phyloP scores from a whole-genome alignment of 2,797 vertebrate genomes.

The Lutjanus campechanus region DNA sequence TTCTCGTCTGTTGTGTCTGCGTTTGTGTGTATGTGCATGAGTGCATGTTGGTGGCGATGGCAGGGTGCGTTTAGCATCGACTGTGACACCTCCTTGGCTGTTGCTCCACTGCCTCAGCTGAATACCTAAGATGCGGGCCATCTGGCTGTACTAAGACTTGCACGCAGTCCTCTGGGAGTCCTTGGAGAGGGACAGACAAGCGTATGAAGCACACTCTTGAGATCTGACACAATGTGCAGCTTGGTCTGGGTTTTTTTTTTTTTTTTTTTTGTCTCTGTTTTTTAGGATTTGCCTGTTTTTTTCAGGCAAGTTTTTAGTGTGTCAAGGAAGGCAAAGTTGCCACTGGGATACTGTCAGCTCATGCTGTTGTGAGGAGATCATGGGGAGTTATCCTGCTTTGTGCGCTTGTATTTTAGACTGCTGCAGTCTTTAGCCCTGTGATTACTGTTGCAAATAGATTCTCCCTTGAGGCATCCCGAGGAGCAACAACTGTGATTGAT shows the following conservation, averaged over 20 bases:
- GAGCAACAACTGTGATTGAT: constrained; percentile 49
- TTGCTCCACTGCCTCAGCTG: constrained; percentile 64
- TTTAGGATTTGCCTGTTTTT: constrained; percentile 32
- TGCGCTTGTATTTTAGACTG: constrained; percentile 40
- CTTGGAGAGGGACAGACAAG: constrained; percentile 70
- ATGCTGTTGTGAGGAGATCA: constrained; percentile 51
- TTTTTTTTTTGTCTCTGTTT: constrained; percentile 2
- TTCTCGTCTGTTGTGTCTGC: constrained; percentile 28
- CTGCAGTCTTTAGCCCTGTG: constrained; percentile 39
- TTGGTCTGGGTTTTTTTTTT: constrained; percentile 18
- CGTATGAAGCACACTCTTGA: constrained; percentile 65
- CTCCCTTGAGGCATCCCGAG: constrained; percentile 31
- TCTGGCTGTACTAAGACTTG: constrained; percentile 72
- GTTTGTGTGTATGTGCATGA: constrained; percentile 17
- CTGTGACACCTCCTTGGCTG: constrained; percentile 75
- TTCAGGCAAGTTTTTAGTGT: constrained; percentile 29
- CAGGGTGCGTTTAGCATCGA: constrained; percentile 53
- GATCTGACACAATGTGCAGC: constrained; percentile 64
- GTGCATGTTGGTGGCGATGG: constrained; percentile 45
- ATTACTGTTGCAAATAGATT: constrained; percentile 58
- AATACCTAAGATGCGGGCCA: constrained; percentile 80
- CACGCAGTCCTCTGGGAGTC: constrained; percentile 76
- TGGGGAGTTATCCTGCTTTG: constrained; percentile 45
- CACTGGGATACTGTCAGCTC: constrained; percentile 61
- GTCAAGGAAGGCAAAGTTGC: constrained; percentile 43